phyloP scores from a whole-genome alignment of 2,888 invertebrate genomes.

The Altica lythri region DNA sequence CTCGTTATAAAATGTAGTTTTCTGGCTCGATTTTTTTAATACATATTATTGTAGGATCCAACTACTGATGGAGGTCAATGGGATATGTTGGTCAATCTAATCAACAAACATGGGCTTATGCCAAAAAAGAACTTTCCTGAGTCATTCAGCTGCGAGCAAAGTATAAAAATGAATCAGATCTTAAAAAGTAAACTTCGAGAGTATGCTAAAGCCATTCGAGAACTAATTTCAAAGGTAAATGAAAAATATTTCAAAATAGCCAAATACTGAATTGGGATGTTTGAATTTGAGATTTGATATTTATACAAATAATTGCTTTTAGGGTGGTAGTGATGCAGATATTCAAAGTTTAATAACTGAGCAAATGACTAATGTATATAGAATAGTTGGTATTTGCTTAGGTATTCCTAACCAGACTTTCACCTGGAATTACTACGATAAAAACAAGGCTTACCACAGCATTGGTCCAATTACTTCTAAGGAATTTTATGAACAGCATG shows the following conservation, averaged over 20 bases:
- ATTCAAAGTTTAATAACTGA: constrained; percentile 66
- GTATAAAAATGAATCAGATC: constrained; percentile 75
- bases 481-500: constrained; percentile 79
- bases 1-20: no score
- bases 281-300: no score
- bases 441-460: constrained; percentile 72
- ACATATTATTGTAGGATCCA: constrained; percentile 70
- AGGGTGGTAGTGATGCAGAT: constrained; percentile 65
- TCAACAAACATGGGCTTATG: constrained; percentile 85
- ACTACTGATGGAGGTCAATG: constrained; percentile 88
- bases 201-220: constrained; percentile 74
- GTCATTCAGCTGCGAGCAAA: constrained; percentile 76
- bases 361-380: constrained; percentile 77
- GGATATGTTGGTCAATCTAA: constrained; percentile 89
- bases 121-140: constrained; percentile 90
- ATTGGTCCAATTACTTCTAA: constrained; percentile 77
- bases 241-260: not conserved
- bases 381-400: constrained; percentile 82
- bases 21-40: no score
- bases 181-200: constrained; percentile 86
- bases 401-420: constrained; percentile 81
- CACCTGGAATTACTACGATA: constrained; percentile 85
- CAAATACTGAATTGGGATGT: not conserved
- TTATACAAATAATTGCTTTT: not conserved
- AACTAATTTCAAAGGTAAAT: constrained; percentile 60